These are phyloP conservation scores for Chaetoderma sp. DNA, from an alignment of 2,888 invertebrate species.

Conservation along the genomic window DNA sequence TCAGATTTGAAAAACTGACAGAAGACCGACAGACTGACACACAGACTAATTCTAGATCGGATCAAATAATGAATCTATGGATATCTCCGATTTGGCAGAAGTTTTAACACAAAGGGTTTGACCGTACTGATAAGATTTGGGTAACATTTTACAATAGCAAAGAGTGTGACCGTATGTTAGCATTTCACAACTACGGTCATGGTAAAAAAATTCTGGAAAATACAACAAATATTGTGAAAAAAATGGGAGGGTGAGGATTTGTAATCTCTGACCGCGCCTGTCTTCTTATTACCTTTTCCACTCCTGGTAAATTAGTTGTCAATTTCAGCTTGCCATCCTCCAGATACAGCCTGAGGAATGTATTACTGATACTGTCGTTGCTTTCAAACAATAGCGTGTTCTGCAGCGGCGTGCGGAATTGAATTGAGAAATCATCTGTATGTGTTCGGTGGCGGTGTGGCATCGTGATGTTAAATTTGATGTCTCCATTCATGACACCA, in stretches of 20 bases:
- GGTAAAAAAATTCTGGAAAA: not conserved
- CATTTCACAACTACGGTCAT: not conserved
- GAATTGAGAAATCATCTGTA: slow-evolving; percentile 64
- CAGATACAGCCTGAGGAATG: slow-evolving; percentile 54
- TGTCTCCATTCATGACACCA: slow-evolving; percentile 56
- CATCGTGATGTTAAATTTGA: slow-evolving; percentile 37
- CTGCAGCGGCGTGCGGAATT: slow-evolving; percentile 59
- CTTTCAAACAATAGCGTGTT: slow-evolving; percentile 63
- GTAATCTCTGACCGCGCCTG: too few species aligned
- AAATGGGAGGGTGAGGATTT: too few species aligned
- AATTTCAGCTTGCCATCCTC: slow-evolving; percentile 56
- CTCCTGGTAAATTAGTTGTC: slow-evolving; percentile 52
- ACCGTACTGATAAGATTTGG: too few species aligned
- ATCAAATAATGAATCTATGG: too few species aligned
- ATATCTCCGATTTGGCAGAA: too few species aligned
- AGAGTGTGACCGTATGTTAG: not conserved
- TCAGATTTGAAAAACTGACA: too few species aligned
- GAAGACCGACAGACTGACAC: too few species aligned
- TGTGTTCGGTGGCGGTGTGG: slow-evolving; percentile 47
- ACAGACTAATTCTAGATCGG: too few species aligned
- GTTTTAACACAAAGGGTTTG: too few species aligned
- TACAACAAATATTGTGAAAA: slow-evolving; percentile 1
- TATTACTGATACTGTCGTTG: slow-evolving; percentile 40
- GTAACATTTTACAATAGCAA: too few species aligned
- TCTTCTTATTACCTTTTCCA: slow-evolving; percentile 40